Conservation (phyloP, 2,888 invertebrate genomes). For the Acleris holmiana region DNA sequence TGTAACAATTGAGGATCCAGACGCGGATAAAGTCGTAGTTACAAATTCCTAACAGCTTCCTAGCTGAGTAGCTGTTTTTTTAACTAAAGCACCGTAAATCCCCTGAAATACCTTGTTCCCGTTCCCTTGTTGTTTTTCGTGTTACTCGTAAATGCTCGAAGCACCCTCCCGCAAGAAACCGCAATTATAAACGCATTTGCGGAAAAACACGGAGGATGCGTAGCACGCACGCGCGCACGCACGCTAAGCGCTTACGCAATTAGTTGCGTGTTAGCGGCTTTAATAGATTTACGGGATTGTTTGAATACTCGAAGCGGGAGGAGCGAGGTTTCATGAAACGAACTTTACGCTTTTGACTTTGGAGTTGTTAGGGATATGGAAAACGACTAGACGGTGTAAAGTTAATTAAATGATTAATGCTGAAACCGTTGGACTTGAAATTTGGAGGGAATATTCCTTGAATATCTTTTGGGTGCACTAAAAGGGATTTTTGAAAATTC, state of each 20-base stretch:
- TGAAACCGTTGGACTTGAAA: too few species aligned
- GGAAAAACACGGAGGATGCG: constrained; percentile 10
- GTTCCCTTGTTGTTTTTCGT: constrained; percentile 1
- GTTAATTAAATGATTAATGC: too few species aligned
- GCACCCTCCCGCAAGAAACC: constrained; percentile 20
- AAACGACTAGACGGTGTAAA: too few species aligned
- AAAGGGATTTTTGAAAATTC: too few species aligned
- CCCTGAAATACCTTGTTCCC: neutral
- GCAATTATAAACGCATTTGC: constrained; percentile 34
- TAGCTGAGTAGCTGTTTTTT: too few species aligned
- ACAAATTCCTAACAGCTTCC: too few species aligned
- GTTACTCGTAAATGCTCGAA: constrained; percentile 2
- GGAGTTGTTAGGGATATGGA: too few species aligned
- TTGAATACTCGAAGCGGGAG: neutral
- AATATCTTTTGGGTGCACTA: too few species aligned
- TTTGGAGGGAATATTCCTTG: too few species aligned
- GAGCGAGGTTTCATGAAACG: neutral
- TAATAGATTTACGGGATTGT: too few species aligned
- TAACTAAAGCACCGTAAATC: neutral
- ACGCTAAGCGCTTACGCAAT: constrained; percentile 18
- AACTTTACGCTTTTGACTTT: neutral
- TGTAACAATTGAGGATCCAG: too few species aligned
- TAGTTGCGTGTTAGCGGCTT: constrained; percentile 1
- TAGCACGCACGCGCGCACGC: constrained; percentile 2
- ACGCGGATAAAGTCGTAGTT: too few species aligned